Evolutionary conservation across 2,113 vertebrate species (phyloP).

Genomic region (Tachysurus vachellii): DNA sequence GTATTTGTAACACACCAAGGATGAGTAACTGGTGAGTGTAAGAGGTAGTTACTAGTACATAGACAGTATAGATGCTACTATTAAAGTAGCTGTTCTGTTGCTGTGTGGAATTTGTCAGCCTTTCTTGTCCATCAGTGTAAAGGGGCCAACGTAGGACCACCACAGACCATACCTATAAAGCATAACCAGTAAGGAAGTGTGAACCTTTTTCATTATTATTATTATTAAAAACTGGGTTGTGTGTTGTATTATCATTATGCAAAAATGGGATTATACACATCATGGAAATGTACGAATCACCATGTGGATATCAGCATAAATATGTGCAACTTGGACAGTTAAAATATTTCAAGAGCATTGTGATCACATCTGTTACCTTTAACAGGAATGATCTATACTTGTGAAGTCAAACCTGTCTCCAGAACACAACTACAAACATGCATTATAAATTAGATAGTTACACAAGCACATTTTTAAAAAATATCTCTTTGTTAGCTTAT

Average conservation of each 20-base stretch:
- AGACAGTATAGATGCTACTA: not conserved
- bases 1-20: constrained; percentile 1
- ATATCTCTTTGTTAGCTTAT: not conserved
- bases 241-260: not conserved
- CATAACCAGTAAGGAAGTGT: not conserved
- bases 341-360: not conserved
- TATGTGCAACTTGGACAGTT: not conserved
- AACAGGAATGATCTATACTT: not conserved
- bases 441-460: not conserved
- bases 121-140: not conserved
- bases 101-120: not conserved
- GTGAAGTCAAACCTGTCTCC: not conserved
- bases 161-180: not conserved
- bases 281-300: not conserved
- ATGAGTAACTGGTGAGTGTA: not conserved
- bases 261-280: not conserved
- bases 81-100: not conserved
- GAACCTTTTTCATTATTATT: no score
- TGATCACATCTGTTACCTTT: not conserved
- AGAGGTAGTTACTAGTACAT: not conserved
- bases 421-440: not conserved
- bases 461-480: not conserved
- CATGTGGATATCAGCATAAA: not conserved
- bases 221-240: not conserved
- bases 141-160: not conserved